These are phyloP conservation scores for Centropus bengalensis DNA, from an alignment of 2,113 vertebrate genomes.

Conservation along the genomic window DNA sequence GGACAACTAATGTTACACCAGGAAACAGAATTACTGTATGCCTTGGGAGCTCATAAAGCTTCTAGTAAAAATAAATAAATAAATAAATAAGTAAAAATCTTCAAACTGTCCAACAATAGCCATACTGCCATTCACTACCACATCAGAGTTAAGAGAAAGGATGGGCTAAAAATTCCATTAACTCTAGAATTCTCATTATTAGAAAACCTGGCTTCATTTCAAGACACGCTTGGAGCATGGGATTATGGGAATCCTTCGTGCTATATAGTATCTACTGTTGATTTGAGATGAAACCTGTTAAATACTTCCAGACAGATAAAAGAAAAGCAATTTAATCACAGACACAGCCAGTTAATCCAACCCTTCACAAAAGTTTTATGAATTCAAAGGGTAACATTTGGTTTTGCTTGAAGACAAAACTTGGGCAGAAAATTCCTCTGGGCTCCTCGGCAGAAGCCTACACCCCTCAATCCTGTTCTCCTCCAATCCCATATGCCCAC, in stretches of 20 bases:
- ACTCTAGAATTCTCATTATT: background rate
- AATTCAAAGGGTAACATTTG: background rate
- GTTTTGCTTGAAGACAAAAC: background rate
- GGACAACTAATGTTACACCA: background rate
- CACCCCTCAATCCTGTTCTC: background rate
- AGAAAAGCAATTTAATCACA: background rate
- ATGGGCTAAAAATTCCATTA: background rate
- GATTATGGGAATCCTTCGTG: background rate
- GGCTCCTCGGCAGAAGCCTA: background rate
- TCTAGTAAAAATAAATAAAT: background rate
- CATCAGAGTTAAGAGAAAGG: background rate
- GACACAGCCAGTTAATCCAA: background rate
- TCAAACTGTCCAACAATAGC: background rate
- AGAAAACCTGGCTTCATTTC: background rate
- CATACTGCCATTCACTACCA: background rate
- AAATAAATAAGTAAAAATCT: background rate
- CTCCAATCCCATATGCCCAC: background rate
- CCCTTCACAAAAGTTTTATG: background rate
- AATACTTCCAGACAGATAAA: background rate
- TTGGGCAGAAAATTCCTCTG: background rate
- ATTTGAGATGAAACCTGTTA: background rate
- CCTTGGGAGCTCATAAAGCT: background rate
- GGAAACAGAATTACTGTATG: background rate
- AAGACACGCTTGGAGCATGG: background rate
- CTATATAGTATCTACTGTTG: background rate